These are phyloP conservation scores for Puffinus mauretanicus DNA, from an alignment of 2,113 vertebrate species.

Conservation along the genomic window DNA sequence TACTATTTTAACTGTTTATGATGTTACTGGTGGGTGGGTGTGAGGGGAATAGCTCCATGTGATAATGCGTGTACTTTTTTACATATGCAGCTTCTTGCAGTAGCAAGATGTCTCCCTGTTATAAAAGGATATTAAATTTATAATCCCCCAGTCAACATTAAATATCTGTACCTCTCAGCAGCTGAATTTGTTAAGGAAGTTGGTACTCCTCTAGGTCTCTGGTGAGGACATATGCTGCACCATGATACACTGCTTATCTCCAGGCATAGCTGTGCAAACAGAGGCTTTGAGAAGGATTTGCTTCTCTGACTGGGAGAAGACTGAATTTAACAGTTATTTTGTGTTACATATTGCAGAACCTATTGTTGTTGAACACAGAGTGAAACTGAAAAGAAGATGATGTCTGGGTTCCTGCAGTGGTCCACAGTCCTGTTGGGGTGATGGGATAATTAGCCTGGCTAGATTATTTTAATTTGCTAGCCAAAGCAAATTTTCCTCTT, in stretches of 20 bases:
- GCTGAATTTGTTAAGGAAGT: background rate
- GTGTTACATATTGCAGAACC: background rate
- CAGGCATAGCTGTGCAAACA: background rate
- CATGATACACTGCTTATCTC: background rate
- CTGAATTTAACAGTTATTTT: background rate
- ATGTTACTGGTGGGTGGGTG: background rate
- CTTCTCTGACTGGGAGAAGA: background rate
- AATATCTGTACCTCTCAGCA: background rate
- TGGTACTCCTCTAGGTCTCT: background rate
- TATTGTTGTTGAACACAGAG: background rate
- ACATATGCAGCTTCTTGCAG: background rate
- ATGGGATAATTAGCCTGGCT: background rate
- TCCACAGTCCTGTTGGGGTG: background rate
- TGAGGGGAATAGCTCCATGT: background rate
- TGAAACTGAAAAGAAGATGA: background rate
- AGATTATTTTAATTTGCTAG: background rate
- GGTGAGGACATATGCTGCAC: background rate
- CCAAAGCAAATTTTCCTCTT: background rate
- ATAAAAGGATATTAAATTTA: background rate
- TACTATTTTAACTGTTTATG: conserved; percentile 36
- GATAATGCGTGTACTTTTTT: background rate
- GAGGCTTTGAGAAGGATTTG: background rate
- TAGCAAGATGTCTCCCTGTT: background rate
- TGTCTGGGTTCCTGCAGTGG: background rate
- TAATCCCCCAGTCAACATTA: background rate